Conservation (phyloP, 2,797 vertebrate species). For the Danio kyathit region DNA sequence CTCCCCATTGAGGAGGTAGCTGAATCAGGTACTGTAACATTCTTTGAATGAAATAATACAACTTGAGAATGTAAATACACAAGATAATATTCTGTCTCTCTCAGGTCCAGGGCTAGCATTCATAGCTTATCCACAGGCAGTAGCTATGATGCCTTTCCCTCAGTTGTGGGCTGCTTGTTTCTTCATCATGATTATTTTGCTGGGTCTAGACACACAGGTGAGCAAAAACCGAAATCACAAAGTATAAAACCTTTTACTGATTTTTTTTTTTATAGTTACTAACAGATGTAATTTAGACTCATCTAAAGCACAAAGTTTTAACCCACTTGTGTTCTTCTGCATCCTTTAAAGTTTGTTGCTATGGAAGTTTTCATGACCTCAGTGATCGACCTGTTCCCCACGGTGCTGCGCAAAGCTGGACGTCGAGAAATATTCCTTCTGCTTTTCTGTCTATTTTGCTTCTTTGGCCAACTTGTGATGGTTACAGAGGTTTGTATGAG, state of each 20-base stretch:
- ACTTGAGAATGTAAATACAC: background rate
- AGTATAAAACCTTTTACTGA: background rate
- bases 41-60: background rate
- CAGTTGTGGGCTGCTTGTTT: too few relatives aligned
- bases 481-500: slow-evolving; percentile 72
- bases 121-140: too few relatives aligned
- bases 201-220: slow-evolving; percentile 93
- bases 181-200: slow-evolving; percentile 64
- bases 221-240: slow-evolving; percentile 9
- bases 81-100: slow-evolving; percentile 17
- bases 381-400: slow-evolving; percentile 75
- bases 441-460: slow-evolving; percentile 75
- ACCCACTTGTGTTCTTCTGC: background rate
- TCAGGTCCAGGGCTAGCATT: slow-evolving; percentile 90
- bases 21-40: slow-evolving; percentile 76
- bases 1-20: slow-evolving; percentile 77
- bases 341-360: slow-evolving; percentile 72
- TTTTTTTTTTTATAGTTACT: background rate
- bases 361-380: slow-evolving; percentile 79
- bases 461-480: slow-evolving; percentile 74
- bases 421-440: slow-evolving; percentile 73
- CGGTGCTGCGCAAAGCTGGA: slow-evolving; percentile 68
- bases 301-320: background rate
- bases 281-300: background rate
- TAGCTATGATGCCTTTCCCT: too few relatives aligned